These are phyloP conservation scores for Thysanoteuthis rhombus DNA, from an alignment of 2,888 invertebrate genomes.

Conservation along the genomic window DNA sequence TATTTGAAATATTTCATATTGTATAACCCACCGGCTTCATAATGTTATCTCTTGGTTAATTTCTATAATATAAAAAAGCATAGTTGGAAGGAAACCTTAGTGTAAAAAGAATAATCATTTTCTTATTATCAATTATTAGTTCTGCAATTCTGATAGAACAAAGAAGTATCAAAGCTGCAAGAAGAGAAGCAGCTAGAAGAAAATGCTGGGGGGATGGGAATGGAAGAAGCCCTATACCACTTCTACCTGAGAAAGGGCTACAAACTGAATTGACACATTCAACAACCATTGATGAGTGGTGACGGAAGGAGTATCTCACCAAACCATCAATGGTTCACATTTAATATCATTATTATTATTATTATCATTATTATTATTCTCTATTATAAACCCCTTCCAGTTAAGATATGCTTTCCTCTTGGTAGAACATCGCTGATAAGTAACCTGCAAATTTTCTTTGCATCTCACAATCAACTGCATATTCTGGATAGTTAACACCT, in stretches of 20 bases:
- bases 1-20: no score
- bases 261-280: neutral
- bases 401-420: slow-evolving; percentile 20
- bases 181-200: neutral
- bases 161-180: neutral
- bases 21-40: no score
- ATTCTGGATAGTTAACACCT: neutral
- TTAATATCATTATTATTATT: neutral
- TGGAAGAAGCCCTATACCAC: slow-evolving; percentile 18
- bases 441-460: neutral
- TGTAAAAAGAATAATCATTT: neutral
- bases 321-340: neutral
- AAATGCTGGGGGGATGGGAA: neutral
- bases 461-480: neutral
- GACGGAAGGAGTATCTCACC: neutral
- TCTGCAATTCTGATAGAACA: neutral
- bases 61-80: neutral
- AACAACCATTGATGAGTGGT: neutral
- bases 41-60: no score
- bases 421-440: neutral
- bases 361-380: neutral
- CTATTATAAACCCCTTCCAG: slow-evolving; percentile 26
- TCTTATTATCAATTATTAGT: neutral
- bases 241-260: slow-evolving; percentile 26
- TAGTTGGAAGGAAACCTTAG: neutral